A percentile compares a stretch with the other conserved stretches of the same genome.
phyloP scores from a whole-genome alignment of 2,888 invertebrate species.

The Pseudoips prasinana region DNA sequence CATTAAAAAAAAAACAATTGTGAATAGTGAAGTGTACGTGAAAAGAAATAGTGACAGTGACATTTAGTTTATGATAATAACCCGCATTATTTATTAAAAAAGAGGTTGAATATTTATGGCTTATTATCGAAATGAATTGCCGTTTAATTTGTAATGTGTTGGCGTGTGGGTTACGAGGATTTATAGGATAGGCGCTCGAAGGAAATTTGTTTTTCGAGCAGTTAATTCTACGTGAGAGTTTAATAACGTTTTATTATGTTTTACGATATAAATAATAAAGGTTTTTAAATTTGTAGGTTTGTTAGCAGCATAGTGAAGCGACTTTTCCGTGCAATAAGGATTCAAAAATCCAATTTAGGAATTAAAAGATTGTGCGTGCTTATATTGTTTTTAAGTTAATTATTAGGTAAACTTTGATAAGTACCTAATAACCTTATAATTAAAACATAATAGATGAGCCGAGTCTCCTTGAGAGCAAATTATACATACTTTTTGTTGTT shows the following conservation, averaged over 20 bases:
- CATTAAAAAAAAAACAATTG: constrained; percentile 29
- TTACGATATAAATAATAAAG: constrained; percentile 6
- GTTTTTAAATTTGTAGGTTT: too few species aligned
- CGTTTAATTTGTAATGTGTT: constrained; percentile 16
- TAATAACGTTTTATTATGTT: constrained; percentile 19
- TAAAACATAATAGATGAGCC: constrained; percentile 5
- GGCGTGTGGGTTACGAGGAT: constrained; percentile 24
- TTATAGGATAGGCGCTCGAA: constrained; percentile 23
- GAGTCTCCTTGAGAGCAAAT: constrained; percentile 15
- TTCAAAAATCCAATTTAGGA: too few species aligned
- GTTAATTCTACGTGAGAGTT: constrained; percentile 22
- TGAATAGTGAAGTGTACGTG: constrained; percentile 33
- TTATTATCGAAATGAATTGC: constrained; percentile 2
- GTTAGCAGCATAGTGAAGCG: too few species aligned
- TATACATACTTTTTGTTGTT: constrained; percentile 10
- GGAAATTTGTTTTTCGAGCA: constrained; percentile 24
- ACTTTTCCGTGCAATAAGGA: too few species aligned
- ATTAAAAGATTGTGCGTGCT: too few species aligned
- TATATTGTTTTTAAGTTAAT: too few species aligned
- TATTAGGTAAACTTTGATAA: too few species aligned
- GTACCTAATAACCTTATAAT: too few species aligned
- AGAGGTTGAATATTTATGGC: too few species aligned
- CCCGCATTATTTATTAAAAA: constrained; percentile 1
- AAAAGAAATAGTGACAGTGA: constrained; percentile 32
- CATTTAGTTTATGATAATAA: constrained; percentile 15